A percentile compares a stretch with the other conserved stretches of the same genome.
Evolutionary conservation across 2,888 invertebrate species (phyloP).

Genomic region (Zonitis immaculata): DNA sequence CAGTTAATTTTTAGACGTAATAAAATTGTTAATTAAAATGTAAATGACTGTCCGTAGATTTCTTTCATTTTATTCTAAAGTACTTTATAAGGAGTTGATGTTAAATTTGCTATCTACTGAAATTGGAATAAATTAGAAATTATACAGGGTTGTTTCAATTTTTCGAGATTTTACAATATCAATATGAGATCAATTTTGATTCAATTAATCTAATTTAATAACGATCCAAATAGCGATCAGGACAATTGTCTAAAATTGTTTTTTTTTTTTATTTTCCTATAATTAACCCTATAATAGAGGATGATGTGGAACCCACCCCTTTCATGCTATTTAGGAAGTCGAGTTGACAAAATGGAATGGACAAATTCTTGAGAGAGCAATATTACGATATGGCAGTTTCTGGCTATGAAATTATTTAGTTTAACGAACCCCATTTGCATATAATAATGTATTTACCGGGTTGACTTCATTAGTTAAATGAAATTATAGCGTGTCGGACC

Average conservation of each 20-base stretch:
- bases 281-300: too few relatives aligned
- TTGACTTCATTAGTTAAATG: slow-evolving; percentile 45
- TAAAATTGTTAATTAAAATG: slow-evolving; percentile 43
- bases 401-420: slow-evolving; percentile 33
- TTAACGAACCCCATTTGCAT: slow-evolving; percentile 44
- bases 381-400: too few relatives aligned
- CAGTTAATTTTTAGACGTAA: slow-evolving; percentile 40
- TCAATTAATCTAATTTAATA: too few relatives aligned
- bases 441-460: slow-evolving; percentile 46
- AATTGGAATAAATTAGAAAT: slow-evolving; percentile 28
- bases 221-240: too few relatives aligned
- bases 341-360: too few relatives aligned
- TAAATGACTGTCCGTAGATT: slow-evolving; percentile 31
- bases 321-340: too few relatives aligned
- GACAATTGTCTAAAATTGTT: too few relatives aligned
- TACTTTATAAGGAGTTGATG: slow-evolving; percentile 29
- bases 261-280: too few relatives aligned
- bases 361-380: background rate
- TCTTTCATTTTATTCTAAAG: slow-evolving; percentile 28
- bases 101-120: slow-evolving; percentile 24
- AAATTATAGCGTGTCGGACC: slow-evolving; percentile 40
- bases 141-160: too few relatives aligned
- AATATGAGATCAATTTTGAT: too few relatives aligned
- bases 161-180: too few relatives aligned
- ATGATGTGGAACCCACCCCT: too few relatives aligned